These are phyloP conservation scores for Argya squamiceps DNA, from an alignment of 2,797 vertebrate genomes.

Conservation along the genomic window DNA sequence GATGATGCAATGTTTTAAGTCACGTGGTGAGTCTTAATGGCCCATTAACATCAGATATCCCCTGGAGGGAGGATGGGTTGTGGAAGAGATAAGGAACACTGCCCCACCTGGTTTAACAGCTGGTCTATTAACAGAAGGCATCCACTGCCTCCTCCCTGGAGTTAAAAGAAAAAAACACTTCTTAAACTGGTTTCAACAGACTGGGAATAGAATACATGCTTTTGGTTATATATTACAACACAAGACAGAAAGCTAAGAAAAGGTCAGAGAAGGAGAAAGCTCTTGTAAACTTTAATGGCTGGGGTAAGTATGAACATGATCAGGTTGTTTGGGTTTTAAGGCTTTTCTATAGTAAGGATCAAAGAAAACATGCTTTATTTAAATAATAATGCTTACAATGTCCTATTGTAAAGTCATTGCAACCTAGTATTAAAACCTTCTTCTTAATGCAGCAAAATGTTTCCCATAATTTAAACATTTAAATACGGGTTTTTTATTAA, in stretches of 20 bases:
- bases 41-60: no score
- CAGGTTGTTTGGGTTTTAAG: not conserved
- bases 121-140: no score
- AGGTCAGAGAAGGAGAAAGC: not conserved
- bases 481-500: not conserved
- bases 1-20: no score
- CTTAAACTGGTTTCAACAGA: no score
- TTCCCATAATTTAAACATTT: not conserved
- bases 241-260: not conserved
- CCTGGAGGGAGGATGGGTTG: no score
- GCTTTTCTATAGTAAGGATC: not conserved
- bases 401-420: not conserved
- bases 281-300: not conserved
- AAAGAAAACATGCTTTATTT: not conserved
- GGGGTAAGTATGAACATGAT: not conserved
- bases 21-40: no score
- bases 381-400: not conserved
- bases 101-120: no score
- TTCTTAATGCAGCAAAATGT: not conserved
- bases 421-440: not conserved
- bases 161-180: no score
- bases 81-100: no score
- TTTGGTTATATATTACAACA: no score
- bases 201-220: no score
- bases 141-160: no score